A percentile compares a stretch with the other conserved stretches of the same genome.
phyloP scores from a whole-genome alignment of 2,113 vertebrate genomes.

The Anseranas semipalmata region DNA sequence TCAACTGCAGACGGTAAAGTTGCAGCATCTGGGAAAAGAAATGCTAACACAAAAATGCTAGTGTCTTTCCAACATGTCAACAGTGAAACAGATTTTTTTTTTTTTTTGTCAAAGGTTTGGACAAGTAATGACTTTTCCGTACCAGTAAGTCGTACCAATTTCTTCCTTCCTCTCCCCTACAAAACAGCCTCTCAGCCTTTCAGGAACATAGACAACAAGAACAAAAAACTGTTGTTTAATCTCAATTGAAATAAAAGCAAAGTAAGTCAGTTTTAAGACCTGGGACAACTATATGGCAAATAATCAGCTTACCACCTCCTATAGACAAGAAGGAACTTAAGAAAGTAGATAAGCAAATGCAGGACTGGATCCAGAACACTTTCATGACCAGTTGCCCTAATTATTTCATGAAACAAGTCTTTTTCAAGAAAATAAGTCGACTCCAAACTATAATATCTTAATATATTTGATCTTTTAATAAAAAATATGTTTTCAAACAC shows the following conservation, averaged over 20 bases:
- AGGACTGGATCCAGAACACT: neutral
- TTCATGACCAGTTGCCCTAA: neutral
- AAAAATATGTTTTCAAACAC: neutral
- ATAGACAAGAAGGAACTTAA: neutral
- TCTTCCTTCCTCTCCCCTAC: neutral
- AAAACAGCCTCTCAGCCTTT: neutral
- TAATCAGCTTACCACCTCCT: neutral
- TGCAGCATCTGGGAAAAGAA: constrained; percentile 41
- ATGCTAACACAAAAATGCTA: constrained; percentile 10
- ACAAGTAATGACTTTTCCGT: neutral
- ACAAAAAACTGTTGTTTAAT: neutral
- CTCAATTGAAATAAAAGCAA: neutral
- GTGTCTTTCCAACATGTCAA: neutral
- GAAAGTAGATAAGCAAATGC: neutral
- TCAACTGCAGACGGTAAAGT: constrained; percentile 29
- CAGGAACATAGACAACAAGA: neutral
- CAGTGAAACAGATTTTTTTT: neutral
- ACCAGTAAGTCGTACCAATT: neutral
- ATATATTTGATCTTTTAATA: neutral
- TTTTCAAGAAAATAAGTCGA: neutral
- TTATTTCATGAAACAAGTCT: neutral
- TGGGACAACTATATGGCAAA: neutral
- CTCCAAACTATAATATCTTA: neutral
- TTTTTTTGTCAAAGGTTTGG: neutral
- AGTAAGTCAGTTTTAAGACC: neutral